Conservation (phyloP, 2,888 invertebrate species). For the Tetheella fluctuosa region DNA sequence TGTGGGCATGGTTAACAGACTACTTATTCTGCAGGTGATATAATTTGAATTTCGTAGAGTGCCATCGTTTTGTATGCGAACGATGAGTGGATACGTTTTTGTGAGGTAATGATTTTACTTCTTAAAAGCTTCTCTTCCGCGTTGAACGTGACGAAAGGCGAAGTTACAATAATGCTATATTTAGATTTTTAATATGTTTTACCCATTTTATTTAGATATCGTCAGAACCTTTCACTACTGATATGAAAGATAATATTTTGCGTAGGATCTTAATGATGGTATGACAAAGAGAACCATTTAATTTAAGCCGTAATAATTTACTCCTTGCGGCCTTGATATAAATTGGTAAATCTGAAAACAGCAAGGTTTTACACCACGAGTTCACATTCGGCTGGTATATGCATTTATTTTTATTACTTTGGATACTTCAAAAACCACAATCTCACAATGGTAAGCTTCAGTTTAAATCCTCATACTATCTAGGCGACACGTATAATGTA, state of each 20-base stretch:
- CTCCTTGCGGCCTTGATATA: too few species aligned
- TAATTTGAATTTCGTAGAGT: constrained; percentile 20
- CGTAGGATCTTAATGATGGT: background rate
- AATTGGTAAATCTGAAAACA: too few species aligned
- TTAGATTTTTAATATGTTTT: background rate
- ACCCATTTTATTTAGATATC: background rate
- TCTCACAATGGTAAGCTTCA: too few species aligned
- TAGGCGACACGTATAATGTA: too few species aligned
- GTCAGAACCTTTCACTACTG: background rate
- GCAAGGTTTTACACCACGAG: too few species aligned
- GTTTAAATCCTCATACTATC: too few species aligned
- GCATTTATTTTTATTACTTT: too few species aligned
- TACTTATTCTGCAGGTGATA: constrained; percentile 16
- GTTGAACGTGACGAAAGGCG: constrained; percentile 20
- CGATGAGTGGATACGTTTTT: constrained; percentile 20
- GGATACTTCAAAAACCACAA: too few species aligned
- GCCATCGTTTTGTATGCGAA: constrained; percentile 17
- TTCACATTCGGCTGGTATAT: too few species aligned
- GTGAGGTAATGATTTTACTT: constrained; percentile 33
- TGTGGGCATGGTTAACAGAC: background rate
- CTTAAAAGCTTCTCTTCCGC: constrained; percentile 30
- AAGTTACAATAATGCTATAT: constrained; percentile 12
- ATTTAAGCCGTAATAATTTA: background rate
- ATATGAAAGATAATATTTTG: background rate
- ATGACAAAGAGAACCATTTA: background rate